These are phyloP conservation scores for Drosophila tropicalis DNA, from an alignment of 1,140 invertebrate species.

Conservation along the genomic window DNA sequence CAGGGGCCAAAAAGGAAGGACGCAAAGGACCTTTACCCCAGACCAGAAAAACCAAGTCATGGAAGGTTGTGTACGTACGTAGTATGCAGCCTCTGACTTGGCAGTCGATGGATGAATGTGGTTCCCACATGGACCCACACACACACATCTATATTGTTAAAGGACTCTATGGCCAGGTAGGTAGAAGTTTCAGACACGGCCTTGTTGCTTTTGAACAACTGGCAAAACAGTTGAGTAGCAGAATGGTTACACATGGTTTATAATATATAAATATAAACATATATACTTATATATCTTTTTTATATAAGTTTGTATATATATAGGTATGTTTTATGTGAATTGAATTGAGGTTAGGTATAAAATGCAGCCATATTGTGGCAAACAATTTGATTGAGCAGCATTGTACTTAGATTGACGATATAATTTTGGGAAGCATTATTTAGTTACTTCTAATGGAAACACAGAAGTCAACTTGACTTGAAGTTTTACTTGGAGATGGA, in stretches of 20 bases:
- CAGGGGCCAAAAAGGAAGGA: constrained; percentile 2
- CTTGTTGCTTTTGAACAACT: constrained; percentile 47
- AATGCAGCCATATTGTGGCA: constrained; percentile 25
- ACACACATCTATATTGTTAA: constrained; percentile 25
- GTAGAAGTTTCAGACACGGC: constrained; percentile 15
- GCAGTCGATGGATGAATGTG: constrained; percentile 49
- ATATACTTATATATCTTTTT: background rate
- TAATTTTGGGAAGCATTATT: constrained; percentile 8
- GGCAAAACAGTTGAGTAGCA: constrained; percentile 31
- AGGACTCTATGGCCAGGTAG: background rate
- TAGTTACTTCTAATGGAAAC: constrained; percentile 9
- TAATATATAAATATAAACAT: background rate
- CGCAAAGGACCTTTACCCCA: constrained; percentile 1
- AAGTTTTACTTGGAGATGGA: background rate
- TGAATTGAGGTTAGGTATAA: constrained; percentile 35
- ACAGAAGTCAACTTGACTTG: background rate
- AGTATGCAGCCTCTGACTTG: constrained; percentile 29
- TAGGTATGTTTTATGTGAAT: constrained; percentile 26
- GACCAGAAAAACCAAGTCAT: no score
- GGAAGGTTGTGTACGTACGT: constrained; percentile 22
- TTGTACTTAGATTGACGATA: constrained; percentile 17
- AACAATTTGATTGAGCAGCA: constrained; percentile 35
- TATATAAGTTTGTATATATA: background rate
- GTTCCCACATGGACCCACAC: constrained; percentile 26
- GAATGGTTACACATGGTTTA: constrained; percentile 7